A percentile compares a stretch with the other conserved stretches of the same genome.
Conservation (phyloP, 2,888 invertebrate species). For the Hanleya hanleyi region DNA sequence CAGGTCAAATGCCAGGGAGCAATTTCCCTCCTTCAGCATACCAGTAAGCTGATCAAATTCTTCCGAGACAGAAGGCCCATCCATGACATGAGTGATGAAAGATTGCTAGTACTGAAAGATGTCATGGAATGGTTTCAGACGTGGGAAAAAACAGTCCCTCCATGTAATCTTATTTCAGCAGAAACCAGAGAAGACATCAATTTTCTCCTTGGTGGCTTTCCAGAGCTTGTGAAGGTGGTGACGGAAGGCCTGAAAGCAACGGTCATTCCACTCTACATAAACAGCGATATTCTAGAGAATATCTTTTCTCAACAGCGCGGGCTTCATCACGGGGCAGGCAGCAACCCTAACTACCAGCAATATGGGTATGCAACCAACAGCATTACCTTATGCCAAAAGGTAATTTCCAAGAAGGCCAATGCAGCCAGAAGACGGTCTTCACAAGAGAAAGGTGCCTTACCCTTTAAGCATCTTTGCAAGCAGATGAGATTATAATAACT, state of each 20-base stretch:
- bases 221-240: not conserved
- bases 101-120: not conserved
- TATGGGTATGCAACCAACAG: conserved; percentile 10
- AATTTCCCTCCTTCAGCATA: not conserved
- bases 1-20: not conserved
- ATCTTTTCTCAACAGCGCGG: conserved; percentile 6
- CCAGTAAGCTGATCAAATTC: not conserved
- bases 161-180: not conserved
- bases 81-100: not conserved
- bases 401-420: conserved; percentile 1
- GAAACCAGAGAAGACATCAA: not conserved
- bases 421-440: not conserved
- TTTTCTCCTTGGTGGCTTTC: not conserved
- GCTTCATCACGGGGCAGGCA: conserved; percentile 2
- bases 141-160: not conserved
- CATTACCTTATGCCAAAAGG: conserved; percentile 10
- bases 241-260: not conserved
- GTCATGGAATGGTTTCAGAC: not conserved
- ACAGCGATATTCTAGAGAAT: conserved; percentile 7
- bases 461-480: not conserved
- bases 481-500: not conserved
- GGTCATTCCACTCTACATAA: not conserved
- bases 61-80: not conserved
- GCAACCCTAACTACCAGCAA: conserved; percentile 15
- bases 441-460: not conserved